Evolutionary conservation across 30 jellyfish, hydroid and myxozoan genomes (phyloP).

Genomic region (Pelagia noctiluca): DNA sequence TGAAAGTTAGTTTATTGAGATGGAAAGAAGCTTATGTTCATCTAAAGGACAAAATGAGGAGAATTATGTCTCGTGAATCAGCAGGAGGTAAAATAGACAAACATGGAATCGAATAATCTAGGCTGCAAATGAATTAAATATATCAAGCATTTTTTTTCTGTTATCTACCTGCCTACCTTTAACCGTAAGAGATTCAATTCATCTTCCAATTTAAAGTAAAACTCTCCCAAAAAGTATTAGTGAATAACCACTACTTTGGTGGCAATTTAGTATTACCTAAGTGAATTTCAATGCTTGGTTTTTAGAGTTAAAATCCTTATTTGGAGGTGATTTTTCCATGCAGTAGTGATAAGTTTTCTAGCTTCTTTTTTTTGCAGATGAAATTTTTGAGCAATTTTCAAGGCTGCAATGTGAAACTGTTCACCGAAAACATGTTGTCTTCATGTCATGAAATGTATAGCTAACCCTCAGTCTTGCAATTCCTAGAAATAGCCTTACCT

Average conservation of each 20-base stretch:
- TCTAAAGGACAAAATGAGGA: background rate
- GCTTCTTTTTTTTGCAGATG: background rate
- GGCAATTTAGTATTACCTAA: too few relatives aligned
- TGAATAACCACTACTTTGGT: background rate
- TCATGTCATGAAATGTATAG: background rate
- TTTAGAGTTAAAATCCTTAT: too few relatives aligned
- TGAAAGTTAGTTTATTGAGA: too few relatives aligned
- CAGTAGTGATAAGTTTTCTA: too few relatives aligned
- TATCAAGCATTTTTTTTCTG: too few relatives aligned
- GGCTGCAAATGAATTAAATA: too few relatives aligned
- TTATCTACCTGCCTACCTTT: too few relatives aligned
- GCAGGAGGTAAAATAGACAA: background rate
- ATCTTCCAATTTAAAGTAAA: background rate
- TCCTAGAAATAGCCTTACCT: conserved; percentile 47
- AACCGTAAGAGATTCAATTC: background rate
- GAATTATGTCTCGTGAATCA: background rate
- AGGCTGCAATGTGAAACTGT: background rate
- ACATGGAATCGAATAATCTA: too few relatives aligned
- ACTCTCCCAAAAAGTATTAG: background rate
- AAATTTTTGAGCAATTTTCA: too few relatives aligned
- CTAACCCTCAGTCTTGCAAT: background rate
- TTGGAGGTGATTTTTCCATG: too few relatives aligned
- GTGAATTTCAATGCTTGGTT: too few relatives aligned
- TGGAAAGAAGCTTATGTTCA: too few relatives aligned
- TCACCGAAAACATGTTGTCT: background rate